phyloP scores from a whole-genome alignment of 2,888 invertebrate genomes.

The Argynnis bischoffii region DNA sequence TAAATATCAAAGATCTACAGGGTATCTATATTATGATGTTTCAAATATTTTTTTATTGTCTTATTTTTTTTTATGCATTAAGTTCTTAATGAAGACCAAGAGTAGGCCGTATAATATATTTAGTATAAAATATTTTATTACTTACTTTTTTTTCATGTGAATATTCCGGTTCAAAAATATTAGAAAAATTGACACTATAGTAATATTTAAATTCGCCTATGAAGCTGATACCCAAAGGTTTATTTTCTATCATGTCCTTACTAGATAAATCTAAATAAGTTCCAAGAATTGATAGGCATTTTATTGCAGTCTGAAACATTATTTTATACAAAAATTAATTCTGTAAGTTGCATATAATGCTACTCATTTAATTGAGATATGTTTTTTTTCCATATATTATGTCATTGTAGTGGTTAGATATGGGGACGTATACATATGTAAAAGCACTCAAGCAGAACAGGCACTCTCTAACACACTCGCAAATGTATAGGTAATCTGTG shows the following conservation, averaged over 20 bases:
- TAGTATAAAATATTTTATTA: not conserved
- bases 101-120: not conserved
- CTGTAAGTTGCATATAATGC: not conserved
- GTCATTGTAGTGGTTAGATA: too few relatives aligned
- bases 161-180: conserved; percentile 1
- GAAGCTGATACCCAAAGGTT: not conserved
- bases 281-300: not conserved
- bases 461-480: too few relatives aligned
- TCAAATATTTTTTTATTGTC: not conserved
- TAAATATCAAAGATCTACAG: not conserved
- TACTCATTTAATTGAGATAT: not conserved
- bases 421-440: too few relatives aligned
- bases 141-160: conserved; percentile 3
- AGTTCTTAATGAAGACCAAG: not conserved
- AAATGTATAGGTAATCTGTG: too few relatives aligned
- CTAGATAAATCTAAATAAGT: conserved; percentile 1
- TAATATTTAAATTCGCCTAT: not conserved
- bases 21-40: not conserved
- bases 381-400: not conserved
- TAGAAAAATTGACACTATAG: not conserved
- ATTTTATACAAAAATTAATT: not conserved
- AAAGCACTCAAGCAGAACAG: too few relatives aligned
- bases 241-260: not conserved
- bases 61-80: too few relatives aligned
- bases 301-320: conserved; percentile 9